Base-by-base conservation (phyloP, 1,140 invertebrate species). In the Heliconius melpomene region DNA sequence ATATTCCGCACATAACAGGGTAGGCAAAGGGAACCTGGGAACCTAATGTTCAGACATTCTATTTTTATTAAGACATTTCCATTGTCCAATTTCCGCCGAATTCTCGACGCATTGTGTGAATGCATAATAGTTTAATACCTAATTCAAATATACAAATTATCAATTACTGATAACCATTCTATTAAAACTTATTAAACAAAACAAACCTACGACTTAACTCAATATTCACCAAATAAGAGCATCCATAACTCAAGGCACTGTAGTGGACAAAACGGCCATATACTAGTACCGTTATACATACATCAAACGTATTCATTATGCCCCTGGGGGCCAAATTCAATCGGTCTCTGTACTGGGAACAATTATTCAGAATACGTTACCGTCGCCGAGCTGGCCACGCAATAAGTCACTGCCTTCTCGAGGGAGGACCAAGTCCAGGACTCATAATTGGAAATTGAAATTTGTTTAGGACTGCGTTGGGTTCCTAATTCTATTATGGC, bases 381-480 rank as follows among this genome's bases (percentile, higher is more conserved):
- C 84, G 85, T 87, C 84, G 83, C 88, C 88, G 87, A 79, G 78
- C 80, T 75, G 84, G 81, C 79, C 77, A 74, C 85, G 89, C 89
- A 92, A 94, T 93, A 94, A 93, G 88, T 93, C 87, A 92, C 83
- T 72, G 83, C 82, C 75, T 82, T 82, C 91, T 90, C 87, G 71
- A 75, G 92, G 91, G 90, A 89, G 83, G 79, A 23, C n/a, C 83
- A 79, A 77, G 82, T 82, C 87, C 82, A 86, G 85, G 85, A 86
- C 83, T 84, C 85, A 90, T 93, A 94, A 93, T 93, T 94, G 92
- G 91, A 92, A 93, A 93, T 92, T 93, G 91, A 93, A 93, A 94
- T 94, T 94, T 94, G 90, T 93, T 93, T 93, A 93, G 93, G 91
- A 91, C 88, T 87, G 88, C 86, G 85, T 84, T 82, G 85, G 89